Conservation (phyloP, 2,888 invertebrate species). For the Marasmarcha lunaedactyla region DNA sequence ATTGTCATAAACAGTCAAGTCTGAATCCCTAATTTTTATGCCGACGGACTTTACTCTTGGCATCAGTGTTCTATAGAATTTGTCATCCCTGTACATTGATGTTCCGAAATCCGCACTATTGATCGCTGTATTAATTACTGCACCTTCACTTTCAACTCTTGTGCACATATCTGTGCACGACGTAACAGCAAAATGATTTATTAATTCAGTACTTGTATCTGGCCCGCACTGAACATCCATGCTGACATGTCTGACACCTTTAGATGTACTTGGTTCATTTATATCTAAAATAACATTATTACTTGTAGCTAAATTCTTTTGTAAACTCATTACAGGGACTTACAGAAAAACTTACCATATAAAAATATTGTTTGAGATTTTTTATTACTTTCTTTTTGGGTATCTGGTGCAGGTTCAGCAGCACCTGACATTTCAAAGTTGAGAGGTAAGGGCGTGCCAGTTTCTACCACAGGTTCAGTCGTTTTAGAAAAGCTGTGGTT, state of each 20-base stretch:
- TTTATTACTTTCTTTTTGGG: slow-evolving; percentile 21
- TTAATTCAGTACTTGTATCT: slow-evolving; percentile 24
- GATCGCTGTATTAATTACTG: slow-evolving; percentile 20
- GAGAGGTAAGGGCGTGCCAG: not conserved
- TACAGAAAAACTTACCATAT: slow-evolving; percentile 32
- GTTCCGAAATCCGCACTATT: slow-evolving; percentile 27
- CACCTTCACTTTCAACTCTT: slow-evolving; percentile 27
- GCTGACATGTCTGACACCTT: slow-evolving; percentile 45
- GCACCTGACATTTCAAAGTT: not conserved
- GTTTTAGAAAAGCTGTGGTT: not conserved
- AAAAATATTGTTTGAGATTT: slow-evolving; percentile 43
- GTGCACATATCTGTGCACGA: slow-evolving; percentile 8
- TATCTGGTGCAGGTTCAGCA: not conserved
- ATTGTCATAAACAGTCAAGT: slow-evolving; percentile 3
- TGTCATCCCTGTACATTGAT: slow-evolving; percentile 12
- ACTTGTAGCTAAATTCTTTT: not conserved
- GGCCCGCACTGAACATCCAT: slow-evolving; percentile 56
- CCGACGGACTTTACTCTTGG: slow-evolving; percentile 25
- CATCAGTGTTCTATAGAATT: slow-evolving; percentile 17
- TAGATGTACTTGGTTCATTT: slow-evolving; percentile 60
- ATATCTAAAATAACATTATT: slow-evolving; percentile 33
- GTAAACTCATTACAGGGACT: not conserved
- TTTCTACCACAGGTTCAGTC: not conserved
- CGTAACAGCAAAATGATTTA: slow-evolving; percentile 10
- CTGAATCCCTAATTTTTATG: slow-evolving; percentile 36